phyloP scores from a whole-genome alignment of 1,140 invertebrate species.

The Camponotus pennsylvanicus region DNA sequence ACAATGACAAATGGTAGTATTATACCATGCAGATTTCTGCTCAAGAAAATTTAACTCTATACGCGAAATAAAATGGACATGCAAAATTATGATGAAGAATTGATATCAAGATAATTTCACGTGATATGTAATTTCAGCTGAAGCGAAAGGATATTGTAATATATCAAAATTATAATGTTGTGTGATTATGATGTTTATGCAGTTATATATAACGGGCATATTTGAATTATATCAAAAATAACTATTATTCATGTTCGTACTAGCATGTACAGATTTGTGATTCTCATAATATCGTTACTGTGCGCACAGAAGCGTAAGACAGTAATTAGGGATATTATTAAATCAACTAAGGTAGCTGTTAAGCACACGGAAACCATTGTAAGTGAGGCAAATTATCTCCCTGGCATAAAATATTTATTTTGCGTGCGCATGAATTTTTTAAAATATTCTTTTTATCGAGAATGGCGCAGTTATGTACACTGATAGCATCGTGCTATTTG shows the following conservation, averaged over 20 bases:
- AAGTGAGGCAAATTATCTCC: constrained; percentile 34
- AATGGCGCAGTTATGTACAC: background rate
- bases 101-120: constrained; percentile 26
- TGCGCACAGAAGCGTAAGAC: constrained; percentile 57
- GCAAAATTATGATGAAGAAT: background rate
- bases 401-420: constrained; percentile 49
- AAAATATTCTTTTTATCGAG: background rate
- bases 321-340: constrained; percentile 67
- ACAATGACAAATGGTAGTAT: constrained; percentile 11
- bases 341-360: constrained; percentile 46
- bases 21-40: background rate
- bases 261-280: constrained; percentile 40
- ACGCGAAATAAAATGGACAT: background rate
- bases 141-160: background rate
- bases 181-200: constrained; percentile 22
- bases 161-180: constrained; percentile 41
- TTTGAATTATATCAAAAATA: constrained; percentile 61
- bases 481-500: constrained; percentile 2
- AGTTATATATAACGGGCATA: constrained; percentile 44
- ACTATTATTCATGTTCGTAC: constrained; percentile 51
- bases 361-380: constrained; percentile 50
- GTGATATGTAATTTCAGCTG: constrained; percentile 18
- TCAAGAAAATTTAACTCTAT: constrained; percentile 16
- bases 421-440: constrained; percentile 32
- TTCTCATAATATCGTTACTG: constrained; percentile 53